phyloP scores from a whole-genome alignment of 2,888 invertebrate genomes.

The Chymomyza caudatula region DNA sequence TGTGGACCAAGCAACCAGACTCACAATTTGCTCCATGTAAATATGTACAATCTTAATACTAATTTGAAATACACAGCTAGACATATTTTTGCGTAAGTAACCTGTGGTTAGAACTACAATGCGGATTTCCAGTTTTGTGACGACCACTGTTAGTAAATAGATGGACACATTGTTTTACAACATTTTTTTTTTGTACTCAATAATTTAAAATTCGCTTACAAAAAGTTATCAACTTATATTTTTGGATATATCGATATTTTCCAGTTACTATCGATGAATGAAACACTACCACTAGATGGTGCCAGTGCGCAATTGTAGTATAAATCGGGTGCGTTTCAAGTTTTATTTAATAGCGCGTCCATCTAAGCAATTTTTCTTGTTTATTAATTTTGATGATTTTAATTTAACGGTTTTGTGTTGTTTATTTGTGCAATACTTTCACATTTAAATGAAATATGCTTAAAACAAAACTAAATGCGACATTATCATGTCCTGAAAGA shows the following conservation, averaged over 20 bases:
- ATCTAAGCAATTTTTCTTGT: background rate
- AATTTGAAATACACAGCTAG: too few relatives aligned
- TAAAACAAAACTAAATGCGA: constrained; percentile 62
- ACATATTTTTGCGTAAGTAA: too few relatives aligned
- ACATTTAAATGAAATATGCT: constrained; percentile 32
- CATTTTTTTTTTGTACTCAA: too few relatives aligned
- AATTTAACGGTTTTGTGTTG: background rate
- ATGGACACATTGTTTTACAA: too few relatives aligned
- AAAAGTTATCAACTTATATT: background rate
- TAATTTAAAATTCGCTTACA: background rate
- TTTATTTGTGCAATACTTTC: background rate
- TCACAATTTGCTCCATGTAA: too few relatives aligned
- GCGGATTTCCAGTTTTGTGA: too few relatives aligned
- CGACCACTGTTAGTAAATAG: too few relatives aligned
- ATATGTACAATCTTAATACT: too few relatives aligned
- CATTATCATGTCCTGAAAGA: constrained; percentile 53
- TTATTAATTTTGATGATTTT: background rate
- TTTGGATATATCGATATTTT: background rate
- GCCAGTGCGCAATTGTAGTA: background rate
- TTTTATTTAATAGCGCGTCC: background rate
- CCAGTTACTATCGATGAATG: background rate
- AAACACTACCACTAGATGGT: background rate
- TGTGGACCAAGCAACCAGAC: too few relatives aligned
- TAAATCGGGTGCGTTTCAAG: background rate
- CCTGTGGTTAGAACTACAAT: too few relatives aligned